phyloP scores from a whole-genome alignment of 1,140 invertebrate genomes.

The Daktulosphaira vitifoliae region DNA sequence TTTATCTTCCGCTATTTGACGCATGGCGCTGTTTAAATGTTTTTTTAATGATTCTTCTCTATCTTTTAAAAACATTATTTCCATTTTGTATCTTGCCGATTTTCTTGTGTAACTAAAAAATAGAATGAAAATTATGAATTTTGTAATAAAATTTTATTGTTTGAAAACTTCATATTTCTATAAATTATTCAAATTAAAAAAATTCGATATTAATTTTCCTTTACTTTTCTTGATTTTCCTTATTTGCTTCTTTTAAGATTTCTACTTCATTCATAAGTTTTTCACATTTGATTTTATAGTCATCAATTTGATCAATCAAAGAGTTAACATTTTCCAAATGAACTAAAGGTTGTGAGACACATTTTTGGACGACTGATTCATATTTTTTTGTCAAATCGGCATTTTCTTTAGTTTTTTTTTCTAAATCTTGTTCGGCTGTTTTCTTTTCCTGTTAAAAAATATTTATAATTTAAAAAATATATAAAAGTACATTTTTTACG shows the following conservation, averaged over 20 bases:
- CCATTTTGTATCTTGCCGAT: conserved; percentile 6
- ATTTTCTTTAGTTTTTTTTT: not conserved
- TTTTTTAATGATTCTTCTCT: not conserved
- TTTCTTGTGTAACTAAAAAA: too few species aligned
- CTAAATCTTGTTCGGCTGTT: not conserved
- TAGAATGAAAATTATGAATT: too few species aligned
- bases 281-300: not conserved
- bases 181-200: too few species aligned
- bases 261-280: not conserved
- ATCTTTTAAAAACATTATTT: not conserved
- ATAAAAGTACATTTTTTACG: too few species aligned
- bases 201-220: too few species aligned
- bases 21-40: conserved; percentile 1
- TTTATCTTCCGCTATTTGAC: not conserved
- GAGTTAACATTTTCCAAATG: not conserved
- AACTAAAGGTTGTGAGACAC: not conserved
- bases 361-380: not conserved
- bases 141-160: too few species aligned
- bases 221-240: not conserved
- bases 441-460: conserved; percentile 1
- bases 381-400: not conserved
- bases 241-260: conserved; percentile 7
- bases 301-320: not conserved
- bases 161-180: too few species aligned
- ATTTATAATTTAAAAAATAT: too few species aligned